A percentile compares a stretch with the other conserved stretches of the same genome.
Evolutionary conservation across 2,888 invertebrate genomes (phyloP).

Genomic region (Tupiocoris notatus): DNA sequence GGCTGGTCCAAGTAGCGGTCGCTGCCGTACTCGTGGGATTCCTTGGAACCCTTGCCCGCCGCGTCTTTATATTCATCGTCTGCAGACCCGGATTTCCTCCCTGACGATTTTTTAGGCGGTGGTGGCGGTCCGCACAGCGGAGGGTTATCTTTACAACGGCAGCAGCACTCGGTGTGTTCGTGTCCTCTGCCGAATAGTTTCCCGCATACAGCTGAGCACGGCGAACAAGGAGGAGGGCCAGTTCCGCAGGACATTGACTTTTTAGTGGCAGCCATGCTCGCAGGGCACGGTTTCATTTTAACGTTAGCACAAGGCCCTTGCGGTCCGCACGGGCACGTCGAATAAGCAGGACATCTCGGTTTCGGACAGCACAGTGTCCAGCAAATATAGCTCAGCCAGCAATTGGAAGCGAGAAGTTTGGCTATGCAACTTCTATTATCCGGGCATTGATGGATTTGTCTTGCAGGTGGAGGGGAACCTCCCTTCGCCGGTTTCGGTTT

Average conservation of each 20-base stretch:
- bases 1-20: background rate
- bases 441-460: background rate
- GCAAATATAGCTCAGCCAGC: background rate
- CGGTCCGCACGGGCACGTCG: background rate
- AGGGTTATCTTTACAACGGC: conserved; percentile 14
- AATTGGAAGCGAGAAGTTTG: conserved; percentile 1
- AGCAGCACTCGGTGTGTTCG: conserved; percentile 8
- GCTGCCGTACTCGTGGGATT: background rate
- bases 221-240: background rate
- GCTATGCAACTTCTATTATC: conserved; percentile 5
- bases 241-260: background rate
- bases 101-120: background rate
- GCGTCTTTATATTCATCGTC: background rate
- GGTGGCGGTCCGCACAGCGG: background rate
- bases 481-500: background rate
- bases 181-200: background rate
- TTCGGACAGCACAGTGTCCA: background rate
- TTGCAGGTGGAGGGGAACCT: background rate
- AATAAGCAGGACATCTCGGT: conserved; percentile 1
- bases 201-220: background rate
- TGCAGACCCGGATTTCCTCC: background rate
- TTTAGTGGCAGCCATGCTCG: background rate
- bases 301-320: conserved; percentile 4
- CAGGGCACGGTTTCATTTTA: conserved; percentile 2
- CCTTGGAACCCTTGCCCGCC: background rate